phyloP scores from a whole-genome alignment of 2,113 vertebrate genomes.

The Carollia perspicillata region DNA sequence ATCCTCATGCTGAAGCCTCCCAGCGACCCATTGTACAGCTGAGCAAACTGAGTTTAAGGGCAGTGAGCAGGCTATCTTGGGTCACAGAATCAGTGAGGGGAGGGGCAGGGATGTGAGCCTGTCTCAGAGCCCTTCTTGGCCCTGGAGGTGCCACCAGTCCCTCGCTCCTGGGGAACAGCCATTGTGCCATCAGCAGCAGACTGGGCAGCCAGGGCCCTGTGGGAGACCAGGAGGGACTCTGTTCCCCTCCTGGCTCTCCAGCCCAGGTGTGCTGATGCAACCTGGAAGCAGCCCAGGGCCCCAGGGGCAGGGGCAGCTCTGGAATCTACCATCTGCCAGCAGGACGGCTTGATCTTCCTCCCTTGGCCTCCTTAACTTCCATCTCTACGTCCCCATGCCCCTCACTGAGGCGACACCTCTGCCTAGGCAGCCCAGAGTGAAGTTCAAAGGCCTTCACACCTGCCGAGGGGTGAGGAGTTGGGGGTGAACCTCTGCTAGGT shows the following conservation, averaged over 20 bases:
- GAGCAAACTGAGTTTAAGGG: not conserved
- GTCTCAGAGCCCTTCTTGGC: not conserved
- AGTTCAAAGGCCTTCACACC: not conserved
- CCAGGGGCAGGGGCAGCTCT: no score
- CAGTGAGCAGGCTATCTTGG: not conserved
- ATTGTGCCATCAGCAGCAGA: rapidly evolving
- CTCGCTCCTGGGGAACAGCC: not conserved
- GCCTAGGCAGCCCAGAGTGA: not conserved
- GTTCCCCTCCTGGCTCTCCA: not conserved
- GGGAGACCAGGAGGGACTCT: not conserved
- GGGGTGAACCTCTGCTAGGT: no score
- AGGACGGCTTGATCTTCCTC: not conserved
- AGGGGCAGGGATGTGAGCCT: not conserved
- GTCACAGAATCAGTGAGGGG: not conserved
- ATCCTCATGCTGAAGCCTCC: not conserved
- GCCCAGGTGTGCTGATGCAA: not conserved
- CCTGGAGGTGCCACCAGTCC: rapidly evolving
- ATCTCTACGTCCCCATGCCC: not conserved
- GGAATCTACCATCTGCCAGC: not conserved
- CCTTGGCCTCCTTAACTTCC: not conserved
- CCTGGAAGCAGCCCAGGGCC: not conserved
- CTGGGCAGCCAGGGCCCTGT: not conserved
- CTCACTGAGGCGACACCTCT: not conserved
- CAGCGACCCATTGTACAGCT: not conserved
- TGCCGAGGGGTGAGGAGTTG: no score